Evolutionary conservation across 2,888 invertebrate species (phyloP).

Genomic region (Eugnorisma glareosa): DNA sequence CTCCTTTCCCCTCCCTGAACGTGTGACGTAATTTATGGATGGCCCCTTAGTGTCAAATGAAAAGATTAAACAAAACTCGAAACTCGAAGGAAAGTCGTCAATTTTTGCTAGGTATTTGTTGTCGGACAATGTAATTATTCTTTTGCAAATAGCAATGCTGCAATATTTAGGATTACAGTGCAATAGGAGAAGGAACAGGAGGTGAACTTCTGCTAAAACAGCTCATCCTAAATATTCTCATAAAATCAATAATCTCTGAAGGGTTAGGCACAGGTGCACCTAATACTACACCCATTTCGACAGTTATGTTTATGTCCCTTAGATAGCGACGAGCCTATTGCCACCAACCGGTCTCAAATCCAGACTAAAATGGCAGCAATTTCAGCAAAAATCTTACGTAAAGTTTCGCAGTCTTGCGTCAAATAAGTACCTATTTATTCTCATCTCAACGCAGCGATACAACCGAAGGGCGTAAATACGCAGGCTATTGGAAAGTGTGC

Average conservation of each 20-base stretch:
- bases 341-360: too few relatives aligned
- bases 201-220: too few relatives aligned
- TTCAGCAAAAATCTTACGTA: neutral
- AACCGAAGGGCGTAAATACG: conserved; percentile 50
- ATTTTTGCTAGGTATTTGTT: too few relatives aligned
- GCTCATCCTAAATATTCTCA: too few relatives aligned
- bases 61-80: neutral
- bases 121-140: neutral
- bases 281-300: too few relatives aligned
- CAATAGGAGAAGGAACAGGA: neutral
- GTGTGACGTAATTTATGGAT: too few relatives aligned
- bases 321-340: too few relatives aligned
- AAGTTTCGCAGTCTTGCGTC: neutral
- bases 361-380: too few relatives aligned
- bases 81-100: neutral
- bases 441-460: neutral
- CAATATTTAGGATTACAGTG: neutral
- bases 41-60: neutral
- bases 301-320: too few relatives aligned
- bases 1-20: too few relatives aligned
- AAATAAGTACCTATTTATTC: neutral
- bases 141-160: neutral
- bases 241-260: too few relatives aligned
- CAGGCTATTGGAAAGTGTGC: conserved; percentile 63
- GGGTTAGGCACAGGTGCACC: too few relatives aligned